Evolutionary conservation across 2,113 vertebrate species (phyloP).

Genomic region (Rhinopomastus cyanomelas): DNA sequence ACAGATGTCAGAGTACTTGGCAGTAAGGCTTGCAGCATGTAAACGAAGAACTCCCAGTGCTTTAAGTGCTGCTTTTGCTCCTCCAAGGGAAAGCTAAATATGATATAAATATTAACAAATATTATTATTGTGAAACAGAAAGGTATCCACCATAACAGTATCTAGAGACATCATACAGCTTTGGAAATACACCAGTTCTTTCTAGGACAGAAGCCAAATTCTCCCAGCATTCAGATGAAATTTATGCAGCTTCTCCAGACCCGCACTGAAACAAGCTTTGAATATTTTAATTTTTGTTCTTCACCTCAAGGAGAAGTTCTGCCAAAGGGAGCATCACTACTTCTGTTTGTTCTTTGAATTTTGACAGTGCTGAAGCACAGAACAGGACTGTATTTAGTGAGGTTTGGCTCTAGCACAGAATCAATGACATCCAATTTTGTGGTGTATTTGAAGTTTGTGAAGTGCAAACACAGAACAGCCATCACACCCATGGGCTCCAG

Average conservation of each 20-base stretch:
- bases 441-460: not conserved
- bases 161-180: not conserved
- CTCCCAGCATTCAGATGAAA: not conserved
- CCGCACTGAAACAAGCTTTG: not conserved
- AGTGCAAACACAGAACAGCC: not conserved
- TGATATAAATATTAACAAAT: conserved; percentile 14
- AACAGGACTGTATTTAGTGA: not conserved
- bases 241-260: conserved; percentile 3
- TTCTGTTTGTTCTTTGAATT: conserved; percentile 3
- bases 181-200: conserved; percentile 1
- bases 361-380: not conserved
- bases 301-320: not conserved
- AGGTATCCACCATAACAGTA: not conserved
- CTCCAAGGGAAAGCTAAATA: not conserved
- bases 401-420: not conserved
- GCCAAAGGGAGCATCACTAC: not conserved
- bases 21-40: not conserved
- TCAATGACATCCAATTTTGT: not conserved
- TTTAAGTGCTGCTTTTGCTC: not conserved
- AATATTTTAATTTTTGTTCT: not conserved
- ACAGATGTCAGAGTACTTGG: not conserved
- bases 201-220: conserved; percentile 27
- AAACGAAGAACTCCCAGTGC: not conserved
- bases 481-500: not conserved
- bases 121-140: not conserved